Conservation (phyloP, 2,113 vertebrate genomes). For the Turdus rufiventris region DNA sequence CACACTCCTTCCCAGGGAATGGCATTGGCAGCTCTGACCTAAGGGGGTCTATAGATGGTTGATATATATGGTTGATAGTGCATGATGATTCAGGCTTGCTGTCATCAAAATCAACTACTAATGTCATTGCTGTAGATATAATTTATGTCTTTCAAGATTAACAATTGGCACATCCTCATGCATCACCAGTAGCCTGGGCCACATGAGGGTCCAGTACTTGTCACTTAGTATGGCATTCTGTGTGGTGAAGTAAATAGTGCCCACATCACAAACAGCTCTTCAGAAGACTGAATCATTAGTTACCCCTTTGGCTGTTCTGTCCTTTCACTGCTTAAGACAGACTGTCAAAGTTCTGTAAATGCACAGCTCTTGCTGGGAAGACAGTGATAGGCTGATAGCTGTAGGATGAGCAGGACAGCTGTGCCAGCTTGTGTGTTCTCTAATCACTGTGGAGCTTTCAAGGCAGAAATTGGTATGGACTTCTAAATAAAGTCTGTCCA, state of each 20-base stretch:
- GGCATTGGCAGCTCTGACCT: not conserved
- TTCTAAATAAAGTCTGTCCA: constrained; percentile 23
- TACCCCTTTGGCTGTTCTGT: not conserved
- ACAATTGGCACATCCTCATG: not conserved
- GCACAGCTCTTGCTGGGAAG: not conserved
- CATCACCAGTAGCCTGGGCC: not conserved
- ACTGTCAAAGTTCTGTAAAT: not conserved
- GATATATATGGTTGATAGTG: not conserved
- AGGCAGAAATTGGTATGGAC: constrained; percentile 18
- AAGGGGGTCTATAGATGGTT: not conserved
- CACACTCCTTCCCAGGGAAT: not conserved
- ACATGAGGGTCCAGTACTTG: not conserved
- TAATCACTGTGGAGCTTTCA: not conserved
- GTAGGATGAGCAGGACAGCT: not conserved
- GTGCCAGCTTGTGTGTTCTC: not conserved
- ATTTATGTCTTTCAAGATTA: not conserved
- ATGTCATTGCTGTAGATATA: not conserved
- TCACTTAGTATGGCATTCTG: not conserved
- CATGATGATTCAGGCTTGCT: not conserved
- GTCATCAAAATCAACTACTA: not conserved
- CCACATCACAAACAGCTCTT: not conserved
- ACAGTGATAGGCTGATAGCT: not conserved
- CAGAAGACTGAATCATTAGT: not conserved
- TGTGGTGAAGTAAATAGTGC: accelerated
- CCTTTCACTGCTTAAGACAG: not conserved